These are phyloP conservation scores for Hanleya hanleyi DNA, from an alignment of 2,888 invertebrate genomes.

Conservation along the genomic window DNA sequence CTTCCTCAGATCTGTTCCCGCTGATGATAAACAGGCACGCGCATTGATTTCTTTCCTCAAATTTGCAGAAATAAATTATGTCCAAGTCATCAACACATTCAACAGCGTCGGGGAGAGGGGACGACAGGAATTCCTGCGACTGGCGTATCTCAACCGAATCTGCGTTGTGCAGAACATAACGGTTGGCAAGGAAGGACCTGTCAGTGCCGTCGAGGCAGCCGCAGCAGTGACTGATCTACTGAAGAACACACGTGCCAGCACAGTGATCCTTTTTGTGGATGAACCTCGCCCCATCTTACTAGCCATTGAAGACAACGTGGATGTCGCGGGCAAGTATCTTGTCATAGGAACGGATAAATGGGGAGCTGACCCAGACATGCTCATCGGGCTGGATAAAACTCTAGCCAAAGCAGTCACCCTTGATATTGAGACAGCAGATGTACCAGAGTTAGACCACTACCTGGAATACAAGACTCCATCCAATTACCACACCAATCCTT, in stretches of 20 bases:
- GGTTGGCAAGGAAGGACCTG: constrained; percentile 45
- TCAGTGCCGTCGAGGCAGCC: constrained; percentile 43
- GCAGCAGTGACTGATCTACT: constrained; percentile 38
- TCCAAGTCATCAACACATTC: constrained; percentile 64
- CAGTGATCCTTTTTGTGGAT: constrained; percentile 60
- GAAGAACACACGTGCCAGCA: constrained; percentile 43
- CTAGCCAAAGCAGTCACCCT: constrained; percentile 49
- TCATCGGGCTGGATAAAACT: constrained; percentile 39
- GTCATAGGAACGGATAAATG: constrained; percentile 68
- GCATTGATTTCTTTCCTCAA: constrained; percentile 72
- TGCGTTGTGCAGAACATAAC: constrained; percentile 60
- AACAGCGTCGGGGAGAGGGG: constrained; percentile 58
- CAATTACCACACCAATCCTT: constrained; percentile 69
- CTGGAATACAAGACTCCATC: constrained; percentile 60
- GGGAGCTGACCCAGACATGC: constrained; percentile 53
- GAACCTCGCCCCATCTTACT: constrained; percentile 54
- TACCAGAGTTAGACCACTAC: constrained; percentile 62
- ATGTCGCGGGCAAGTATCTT: constrained; percentile 39
- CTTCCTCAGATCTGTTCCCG: constrained; percentile 66
- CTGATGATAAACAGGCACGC: constrained; percentile 67
- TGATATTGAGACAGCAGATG: constrained; percentile 67
- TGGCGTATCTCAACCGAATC: constrained; percentile 60
- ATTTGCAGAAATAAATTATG: constrained; percentile 71
- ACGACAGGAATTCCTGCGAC: constrained; percentile 57
- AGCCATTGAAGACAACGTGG: constrained; percentile 40